Evolutionary conservation across 2,888 invertebrate genomes (phyloP).

Genomic region (Osedax frankpressi): DNA sequence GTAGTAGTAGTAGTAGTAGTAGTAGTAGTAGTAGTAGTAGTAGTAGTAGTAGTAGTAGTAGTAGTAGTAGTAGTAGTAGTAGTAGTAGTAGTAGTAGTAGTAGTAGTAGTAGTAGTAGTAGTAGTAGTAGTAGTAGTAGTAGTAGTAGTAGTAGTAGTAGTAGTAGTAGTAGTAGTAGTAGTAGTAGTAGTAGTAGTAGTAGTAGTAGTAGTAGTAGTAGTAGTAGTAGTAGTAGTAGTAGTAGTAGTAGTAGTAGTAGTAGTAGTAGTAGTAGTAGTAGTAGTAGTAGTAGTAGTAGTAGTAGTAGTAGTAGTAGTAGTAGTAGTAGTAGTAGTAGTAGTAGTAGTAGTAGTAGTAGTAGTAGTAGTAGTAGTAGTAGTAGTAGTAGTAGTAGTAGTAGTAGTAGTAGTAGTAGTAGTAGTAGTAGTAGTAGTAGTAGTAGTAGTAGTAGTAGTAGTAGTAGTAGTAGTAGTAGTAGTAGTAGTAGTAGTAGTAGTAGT

Average conservation of each 20-base stretch:
- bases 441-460: not conserved
- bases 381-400: not conserved
- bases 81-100: not conserved
- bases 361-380: not conserved
- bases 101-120: not conserved
- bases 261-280: not conserved
- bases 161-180: not conserved
- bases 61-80: not conserved
- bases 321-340: not conserved
- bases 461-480: not conserved
- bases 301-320: not conserved
- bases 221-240: not conserved
- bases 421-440: not conserved
- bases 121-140: not conserved
- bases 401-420: not conserved
- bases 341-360: not conserved
- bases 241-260: not conserved
- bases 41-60: not conserved
- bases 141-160: not conserved
- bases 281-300: not conserved
- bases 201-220: not conserved
- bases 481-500: not conserved
- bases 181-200: not conserved
- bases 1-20: not conserved
- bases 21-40: not conserved